Conservation (phyloP, 2,797 vertebrate genomes). For the Botia kubotai region DNA sequence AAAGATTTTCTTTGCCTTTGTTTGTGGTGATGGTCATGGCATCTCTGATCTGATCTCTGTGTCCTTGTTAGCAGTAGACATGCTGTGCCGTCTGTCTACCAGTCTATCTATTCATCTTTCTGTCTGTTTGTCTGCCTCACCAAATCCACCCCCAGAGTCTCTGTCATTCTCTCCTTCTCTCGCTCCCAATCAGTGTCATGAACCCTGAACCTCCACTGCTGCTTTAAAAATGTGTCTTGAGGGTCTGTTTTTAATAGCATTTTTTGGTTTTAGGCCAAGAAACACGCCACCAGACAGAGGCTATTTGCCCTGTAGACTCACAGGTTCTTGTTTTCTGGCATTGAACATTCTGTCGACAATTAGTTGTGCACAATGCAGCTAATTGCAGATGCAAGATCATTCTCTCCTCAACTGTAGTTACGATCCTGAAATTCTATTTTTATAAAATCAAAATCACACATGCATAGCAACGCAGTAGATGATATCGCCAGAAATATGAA, state of each 20-base stretch:
- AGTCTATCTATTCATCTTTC: conserved; percentile 33
- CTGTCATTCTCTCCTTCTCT: conserved; percentile 16
- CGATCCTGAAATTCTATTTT: not conserved
- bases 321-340: not conserved
- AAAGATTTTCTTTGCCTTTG: conserved; percentile 20
- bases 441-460: not conserved
- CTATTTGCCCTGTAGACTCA: too few species aligned
- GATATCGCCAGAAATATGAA: too few species aligned
- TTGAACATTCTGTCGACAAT: not conserved
- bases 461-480: too few species aligned
- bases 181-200: conserved; percentile 25
- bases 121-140: conserved; percentile 8
- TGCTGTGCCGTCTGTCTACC: not conserved
- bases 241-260: not conserved
- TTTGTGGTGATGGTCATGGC: conserved; percentile 17
- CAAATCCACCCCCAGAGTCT: conserved; percentile 14
- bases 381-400: not conserved
- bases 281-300: not conserved
- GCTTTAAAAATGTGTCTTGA: not conserved
- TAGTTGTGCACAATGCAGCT: not conserved
- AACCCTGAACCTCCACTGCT: conserved; percentile 3
- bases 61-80: conserved; percentile 40
- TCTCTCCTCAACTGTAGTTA: not conserved
- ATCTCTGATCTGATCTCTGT: conserved; percentile 19
- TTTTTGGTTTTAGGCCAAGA: not conserved